These are phyloP conservation scores for Pristionchus fissidentatus DNA, from an alignment of 2,888 invertebrate genomes.

Conservation along the genomic window DNA sequence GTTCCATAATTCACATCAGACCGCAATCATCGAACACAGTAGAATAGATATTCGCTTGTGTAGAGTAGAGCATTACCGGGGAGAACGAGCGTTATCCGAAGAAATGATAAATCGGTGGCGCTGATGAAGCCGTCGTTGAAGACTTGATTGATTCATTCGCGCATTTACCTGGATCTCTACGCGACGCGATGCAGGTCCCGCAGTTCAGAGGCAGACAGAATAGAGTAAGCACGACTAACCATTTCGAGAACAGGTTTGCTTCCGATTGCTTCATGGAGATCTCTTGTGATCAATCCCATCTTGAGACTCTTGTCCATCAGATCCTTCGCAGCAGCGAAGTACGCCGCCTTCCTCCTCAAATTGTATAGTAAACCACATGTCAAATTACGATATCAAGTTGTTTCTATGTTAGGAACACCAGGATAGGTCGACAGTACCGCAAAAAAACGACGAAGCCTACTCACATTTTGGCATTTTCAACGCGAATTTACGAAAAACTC, in stretches of 20 bases:
- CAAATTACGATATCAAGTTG: neutral
- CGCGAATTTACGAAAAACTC: too few species aligned
- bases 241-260: constrained; percentile 46
- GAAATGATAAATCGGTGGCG: too few species aligned
- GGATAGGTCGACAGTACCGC: neutral
- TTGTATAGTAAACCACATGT: neutral
- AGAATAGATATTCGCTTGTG: neutral
- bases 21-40: neutral
- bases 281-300: constrained; percentile 54
- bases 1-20: neutral
- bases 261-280: constrained; percentile 52
- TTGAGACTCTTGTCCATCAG: constrained; percentile 56
- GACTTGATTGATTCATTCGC: too few species aligned
- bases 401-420: neutral
- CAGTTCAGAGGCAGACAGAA: too few species aligned
- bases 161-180: too few species aligned
- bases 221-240: constrained; percentile 36
- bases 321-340: constrained; percentile 57
- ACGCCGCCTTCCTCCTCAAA: constrained; percentile 52
- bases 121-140: too few species aligned
- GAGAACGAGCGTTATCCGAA: neutral
- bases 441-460: neutral
- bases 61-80: neutral
- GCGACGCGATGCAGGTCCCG: too few species aligned
- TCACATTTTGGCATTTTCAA: neutral